Evolutionary conservation across 1,140 invertebrate species (phyloP), one percentile per base, ranked within the genome.

Genomic region (Zeugodacus cucurbitae): DNA sequence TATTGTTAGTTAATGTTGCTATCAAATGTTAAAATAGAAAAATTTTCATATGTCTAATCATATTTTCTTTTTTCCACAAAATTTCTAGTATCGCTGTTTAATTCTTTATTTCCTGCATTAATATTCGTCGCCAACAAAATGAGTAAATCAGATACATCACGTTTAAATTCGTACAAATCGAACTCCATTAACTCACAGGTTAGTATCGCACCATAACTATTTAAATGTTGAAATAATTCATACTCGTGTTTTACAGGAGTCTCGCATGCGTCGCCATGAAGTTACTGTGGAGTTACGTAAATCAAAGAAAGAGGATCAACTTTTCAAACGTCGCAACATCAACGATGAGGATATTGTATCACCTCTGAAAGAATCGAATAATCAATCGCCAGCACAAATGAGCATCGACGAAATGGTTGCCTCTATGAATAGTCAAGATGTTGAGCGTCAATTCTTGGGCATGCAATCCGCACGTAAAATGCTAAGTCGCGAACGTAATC

Each of bases 301-400:
- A 94, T 96, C 97, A 8, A 97, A 97, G 67, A 97, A 99, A 92
- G 98, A 99, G 94, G 98, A 99, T 91, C 98, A 98, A 91, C 94
- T 99, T n/a, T 94, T 97, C 2, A 99, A 99, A 94, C 94, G 98
- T 70, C 95, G 99, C 87, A 99, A 99, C 91, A 96, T 99, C 44
- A 94, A 94, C 86, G 93, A 95, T 7, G 93, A 94, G 58, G 95
- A 96, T 86, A 90, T 94, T 0, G 92, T 94, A 8, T 95, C 94
- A 14, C 95, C 95, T 8, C 91, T 95, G 0, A 95, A 95, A 89
- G 95, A 96, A 67, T 91, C 91, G 87, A 94, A 94, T 93, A 93
- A 90, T 78, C 90, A 91, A 89, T 92, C 90, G 91, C 94, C 91
- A 87, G 92, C 91, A 90, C 92, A 89, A 90, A 94, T 94, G 94